Evolutionary conservation across 2,113 vertebrate species (phyloP), one percentile per base, ranked within the genome.

Genomic region (Bos indicus): DNA sequence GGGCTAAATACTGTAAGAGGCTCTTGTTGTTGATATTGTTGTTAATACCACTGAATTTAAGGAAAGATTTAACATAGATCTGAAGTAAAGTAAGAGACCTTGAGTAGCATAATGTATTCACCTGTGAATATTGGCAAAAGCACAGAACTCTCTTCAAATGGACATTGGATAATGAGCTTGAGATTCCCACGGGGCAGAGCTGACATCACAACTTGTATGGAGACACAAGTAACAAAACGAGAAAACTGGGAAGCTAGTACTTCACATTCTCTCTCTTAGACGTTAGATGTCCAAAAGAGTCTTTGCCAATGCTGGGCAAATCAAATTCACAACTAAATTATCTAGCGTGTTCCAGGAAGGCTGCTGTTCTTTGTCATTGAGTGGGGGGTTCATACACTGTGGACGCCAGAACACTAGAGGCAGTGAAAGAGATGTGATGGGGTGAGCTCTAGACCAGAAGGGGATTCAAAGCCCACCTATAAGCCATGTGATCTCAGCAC

Each of bases 401-500:
- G 23, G n/a, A 26, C 12, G 23, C 43, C 25, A 56, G 48, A 51
- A 30, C 5, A 2, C 78, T 57, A 4, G 46, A 36, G 83, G 40
- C 23, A 11, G 26, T 9, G 5, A 9, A n/a, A 51, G 15, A 2
- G 40, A 19, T 7, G 21, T 4, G 26, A 33, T 21, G 16, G 43
- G 36, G 10, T 2, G 6, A 16, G 26, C 2, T 12, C 83, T 62
- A 4, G 36, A 6, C 26, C 26, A 33, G 95, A 67, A 2, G 6
- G 4, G 2, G 56, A 40, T 62, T 82, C 43, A 11, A 23, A 21
- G 52, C 57, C 52, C 6, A 0, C 57, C 2, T 9, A 19, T 33
- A 9, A 13, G 8, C 78, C 40, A 1, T 1, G 4, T 2, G 46
- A 30, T 2, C 7, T 1, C 12, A 77, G 26, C 40, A 0, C 5